Evolutionary conservation across 2,113 vertebrate species (phyloP).

Genomic region (Eudyptes chrysolophus): DNA sequence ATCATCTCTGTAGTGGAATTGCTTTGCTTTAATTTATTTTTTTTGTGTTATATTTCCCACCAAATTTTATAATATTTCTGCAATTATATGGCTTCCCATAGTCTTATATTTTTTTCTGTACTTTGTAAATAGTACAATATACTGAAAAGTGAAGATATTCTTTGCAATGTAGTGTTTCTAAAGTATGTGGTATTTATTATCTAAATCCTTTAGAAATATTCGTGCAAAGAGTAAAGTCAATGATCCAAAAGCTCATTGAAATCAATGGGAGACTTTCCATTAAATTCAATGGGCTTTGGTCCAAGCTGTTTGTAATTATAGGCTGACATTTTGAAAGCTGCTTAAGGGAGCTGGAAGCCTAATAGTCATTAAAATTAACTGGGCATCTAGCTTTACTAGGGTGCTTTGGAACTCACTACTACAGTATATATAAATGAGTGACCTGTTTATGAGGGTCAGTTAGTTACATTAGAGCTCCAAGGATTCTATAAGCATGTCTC

Average conservation of each 20-base stretch:
- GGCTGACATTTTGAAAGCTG: constrained; percentile 53
- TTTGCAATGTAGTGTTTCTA: background rate
- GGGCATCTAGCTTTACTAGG: constrained; percentile 11
- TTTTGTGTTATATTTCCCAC: background rate
- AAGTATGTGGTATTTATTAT: background rate
- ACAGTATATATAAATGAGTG: background rate
- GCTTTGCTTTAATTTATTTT: background rate
- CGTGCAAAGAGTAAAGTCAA: background rate
- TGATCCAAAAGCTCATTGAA: constrained; percentile 32
- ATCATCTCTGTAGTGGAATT: background rate
- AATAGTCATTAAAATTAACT: constrained; percentile 52
- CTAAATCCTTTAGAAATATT: constrained; percentile 2
- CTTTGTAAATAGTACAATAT: background rate
- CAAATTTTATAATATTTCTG: background rate
- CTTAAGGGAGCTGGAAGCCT: constrained; percentile 28
- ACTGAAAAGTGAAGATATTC: background rate
- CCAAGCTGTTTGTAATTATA: constrained; percentile 42
- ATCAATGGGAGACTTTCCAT: constrained; percentile 37
- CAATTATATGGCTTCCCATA: background rate
- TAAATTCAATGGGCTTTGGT: constrained; percentile 28
- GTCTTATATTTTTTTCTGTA: background rate
- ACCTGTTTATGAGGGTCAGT: background rate
- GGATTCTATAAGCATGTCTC: background rate
- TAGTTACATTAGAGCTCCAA: background rate
- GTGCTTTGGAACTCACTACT: background rate